phyloP scores from a whole-genome alignment of 1,140 invertebrate species.

The Copidosoma floridanum region DNA sequence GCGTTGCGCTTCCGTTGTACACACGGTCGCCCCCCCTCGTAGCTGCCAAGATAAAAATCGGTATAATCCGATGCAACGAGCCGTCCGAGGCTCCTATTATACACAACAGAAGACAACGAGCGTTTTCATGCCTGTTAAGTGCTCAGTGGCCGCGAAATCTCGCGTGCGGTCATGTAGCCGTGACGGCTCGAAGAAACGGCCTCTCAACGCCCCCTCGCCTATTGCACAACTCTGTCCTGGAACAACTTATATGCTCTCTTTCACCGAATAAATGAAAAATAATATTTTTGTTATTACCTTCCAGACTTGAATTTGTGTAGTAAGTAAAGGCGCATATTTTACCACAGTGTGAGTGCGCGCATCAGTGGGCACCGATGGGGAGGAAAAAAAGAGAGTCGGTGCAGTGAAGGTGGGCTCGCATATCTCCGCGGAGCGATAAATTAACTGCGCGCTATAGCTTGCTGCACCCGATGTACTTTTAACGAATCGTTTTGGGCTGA shows the following conservation, averaged over 20 bases:
- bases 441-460: slow-evolving; percentile 1
- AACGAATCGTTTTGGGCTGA: slow-evolving; percentile 4
- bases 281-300: too few species aligned
- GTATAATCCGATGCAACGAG: neutral
- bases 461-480: neutral
- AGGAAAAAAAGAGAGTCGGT: too few species aligned
- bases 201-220: neutral
- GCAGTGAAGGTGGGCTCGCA: too few species aligned
- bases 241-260: too few species aligned
- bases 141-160: slow-evolving; percentile 19
- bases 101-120: neutral
- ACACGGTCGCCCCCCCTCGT: neutral
- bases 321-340: too few species aligned
- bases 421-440: too few species aligned
- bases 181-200: slow-evolving; percentile 1
- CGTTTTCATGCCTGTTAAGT: slow-evolving; percentile 25
- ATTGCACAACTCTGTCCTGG: too few species aligned
- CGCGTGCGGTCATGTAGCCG: slow-evolving; percentile 20
- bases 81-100: neutral
- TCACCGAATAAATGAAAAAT: too few species aligned
- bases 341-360: too few species aligned
- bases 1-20: too few species aligned
- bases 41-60: slow-evolving; percentile 23
- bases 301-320: too few species aligned
- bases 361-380: too few species aligned